These are phyloP conservation scores for Saccopteryx bilineata DNA, from an alignment of 2,113 vertebrate genomes.

Conservation along the genomic window DNA sequence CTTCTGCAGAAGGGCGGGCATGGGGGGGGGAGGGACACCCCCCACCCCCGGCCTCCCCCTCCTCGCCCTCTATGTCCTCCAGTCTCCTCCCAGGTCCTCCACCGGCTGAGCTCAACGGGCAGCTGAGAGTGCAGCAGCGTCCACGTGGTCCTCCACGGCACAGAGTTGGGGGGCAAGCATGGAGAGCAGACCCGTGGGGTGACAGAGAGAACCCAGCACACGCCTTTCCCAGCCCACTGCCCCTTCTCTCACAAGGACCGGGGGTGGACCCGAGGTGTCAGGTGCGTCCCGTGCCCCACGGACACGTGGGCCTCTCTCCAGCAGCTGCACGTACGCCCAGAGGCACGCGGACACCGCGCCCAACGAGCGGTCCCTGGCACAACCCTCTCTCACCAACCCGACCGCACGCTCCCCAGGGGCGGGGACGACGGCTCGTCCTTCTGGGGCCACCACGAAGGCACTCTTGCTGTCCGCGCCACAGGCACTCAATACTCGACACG, in stretches of 20 bases:
- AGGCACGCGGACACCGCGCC: background rate
- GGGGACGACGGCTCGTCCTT: background rate
- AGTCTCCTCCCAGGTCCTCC: background rate
- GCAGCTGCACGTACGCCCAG: no score
- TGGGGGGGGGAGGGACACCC: fast-evolving
- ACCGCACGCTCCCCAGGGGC: background rate
- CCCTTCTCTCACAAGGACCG: background rate
- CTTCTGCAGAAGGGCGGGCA: background rate
- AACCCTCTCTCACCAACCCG: background rate
- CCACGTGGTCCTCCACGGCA: background rate
- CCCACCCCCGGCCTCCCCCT: no score
- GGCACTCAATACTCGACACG: background rate
- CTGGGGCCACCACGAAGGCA: background rate
- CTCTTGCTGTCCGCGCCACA: background rate
- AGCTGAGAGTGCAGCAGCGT: background rate
- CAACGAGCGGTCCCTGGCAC: background rate
- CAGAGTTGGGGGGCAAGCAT: background rate
- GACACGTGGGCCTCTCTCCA: background rate
- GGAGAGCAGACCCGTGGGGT: background rate
- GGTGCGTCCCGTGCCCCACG: background rate
- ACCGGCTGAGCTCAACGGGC: background rate
- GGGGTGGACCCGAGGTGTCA: background rate
- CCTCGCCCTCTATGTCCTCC: no score
- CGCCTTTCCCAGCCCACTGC: fast-evolving
- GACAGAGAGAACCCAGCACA: background rate